Percentiles rank a stretch among this genome's conserved stretches.
phyloP scores from a whole-genome alignment of 2,888 invertebrate genomes.

The Cheilosia urbana region DNA sequence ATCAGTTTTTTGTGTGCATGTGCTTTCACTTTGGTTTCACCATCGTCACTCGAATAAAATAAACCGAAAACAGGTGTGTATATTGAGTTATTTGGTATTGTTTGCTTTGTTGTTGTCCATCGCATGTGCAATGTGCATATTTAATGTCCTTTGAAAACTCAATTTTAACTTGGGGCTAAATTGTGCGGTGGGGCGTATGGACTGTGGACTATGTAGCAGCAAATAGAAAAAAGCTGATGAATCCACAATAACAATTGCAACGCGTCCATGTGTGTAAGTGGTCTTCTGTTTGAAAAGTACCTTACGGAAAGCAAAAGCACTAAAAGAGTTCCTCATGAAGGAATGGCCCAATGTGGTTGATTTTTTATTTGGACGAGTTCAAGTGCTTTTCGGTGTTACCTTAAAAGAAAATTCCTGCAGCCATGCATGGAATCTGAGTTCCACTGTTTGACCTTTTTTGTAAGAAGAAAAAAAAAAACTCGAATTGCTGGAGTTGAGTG shows the following conservation, averaged over 20 bases:
- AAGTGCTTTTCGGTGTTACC: slow-evolving; percentile 2
- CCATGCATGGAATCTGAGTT: too few species aligned
- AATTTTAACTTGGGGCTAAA: slow-evolving; percentile 35
- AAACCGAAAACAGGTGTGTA: slow-evolving; percentile 23
- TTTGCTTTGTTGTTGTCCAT: slow-evolving; percentile 2
- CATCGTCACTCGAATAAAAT: background rate
- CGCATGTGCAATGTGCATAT: slow-evolving; percentile 24
- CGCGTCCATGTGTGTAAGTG: background rate
- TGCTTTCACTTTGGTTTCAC: background rate
- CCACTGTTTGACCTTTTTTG: too few species aligned
- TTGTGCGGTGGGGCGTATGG: slow-evolving; percentile 3
- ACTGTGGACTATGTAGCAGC: background rate
- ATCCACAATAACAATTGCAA: background rate
- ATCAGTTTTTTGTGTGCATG: background rate
- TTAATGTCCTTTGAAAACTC: slow-evolving; percentile 51
- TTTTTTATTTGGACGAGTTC: background rate
- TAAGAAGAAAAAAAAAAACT: too few species aligned
- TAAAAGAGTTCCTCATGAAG: background rate
- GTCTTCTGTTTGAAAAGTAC: background rate
- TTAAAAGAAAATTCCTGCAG: background rate
- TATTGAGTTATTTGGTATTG: slow-evolving; percentile 5
- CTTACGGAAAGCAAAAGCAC: background rate
- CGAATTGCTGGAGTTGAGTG: too few species aligned
- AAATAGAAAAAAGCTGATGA: background rate
- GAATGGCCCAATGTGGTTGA: background rate